Conservation (phyloP, 2,888 invertebrate species). For the Petrolisthes manimaculis region DNA sequence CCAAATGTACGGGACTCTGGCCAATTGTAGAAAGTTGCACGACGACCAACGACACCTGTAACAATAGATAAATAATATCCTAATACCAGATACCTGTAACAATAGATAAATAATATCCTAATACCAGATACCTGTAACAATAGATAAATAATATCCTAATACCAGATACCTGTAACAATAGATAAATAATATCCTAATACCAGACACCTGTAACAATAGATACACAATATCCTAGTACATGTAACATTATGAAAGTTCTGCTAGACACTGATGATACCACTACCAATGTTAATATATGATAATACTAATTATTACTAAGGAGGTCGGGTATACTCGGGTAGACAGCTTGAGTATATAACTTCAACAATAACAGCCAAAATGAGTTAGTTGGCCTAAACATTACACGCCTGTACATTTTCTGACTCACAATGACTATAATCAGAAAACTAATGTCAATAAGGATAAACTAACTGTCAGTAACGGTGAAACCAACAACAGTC, state of each 20-base stretch:
- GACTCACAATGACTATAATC: too few species aligned
- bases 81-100: neutral
- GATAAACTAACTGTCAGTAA: slow-evolving; percentile 29
- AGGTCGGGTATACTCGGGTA: too few species aligned
- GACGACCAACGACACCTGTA: slow-evolving; percentile 25
- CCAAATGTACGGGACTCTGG: slow-evolving; percentile 31
- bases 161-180: too few species aligned
- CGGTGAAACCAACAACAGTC: slow-evolving; percentile 31
- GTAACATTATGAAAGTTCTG: neutral
- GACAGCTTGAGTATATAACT: too few species aligned
- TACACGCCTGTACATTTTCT: too few species aligned
- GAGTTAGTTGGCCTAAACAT: too few species aligned
- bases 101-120: neutral
- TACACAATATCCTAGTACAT: neutral
- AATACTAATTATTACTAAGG: too few species aligned
- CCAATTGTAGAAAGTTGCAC: slow-evolving; percentile 30
- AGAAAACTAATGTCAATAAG: neutral
- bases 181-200: neutral
- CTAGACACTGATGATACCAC: neutral
- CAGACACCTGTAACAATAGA: neutral
- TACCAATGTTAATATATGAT: neutral
- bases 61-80: neutral
- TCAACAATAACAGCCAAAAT: too few species aligned
- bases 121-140: neutral
- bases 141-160: neutral